Evolutionary conservation across 2,113 vertebrate species (phyloP), one percentile per base, ranked within the genome.

Genomic region (Chamaea fasciata): DNA sequence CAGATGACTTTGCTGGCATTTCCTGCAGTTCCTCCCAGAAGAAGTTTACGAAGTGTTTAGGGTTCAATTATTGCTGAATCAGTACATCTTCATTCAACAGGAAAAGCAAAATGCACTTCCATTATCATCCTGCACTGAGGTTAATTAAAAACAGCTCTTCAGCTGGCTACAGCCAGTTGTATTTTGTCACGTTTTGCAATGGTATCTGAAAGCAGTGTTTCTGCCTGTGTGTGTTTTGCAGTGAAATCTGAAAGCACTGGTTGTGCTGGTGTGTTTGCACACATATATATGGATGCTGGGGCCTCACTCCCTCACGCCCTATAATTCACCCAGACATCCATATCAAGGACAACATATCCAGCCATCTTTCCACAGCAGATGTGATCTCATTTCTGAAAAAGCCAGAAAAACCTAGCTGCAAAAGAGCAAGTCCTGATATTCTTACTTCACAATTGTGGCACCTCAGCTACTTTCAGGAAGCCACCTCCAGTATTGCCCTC

Each of bases 131-230:
- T 67, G 77, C 86, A 87, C 85, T 75, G 87, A 73, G 70, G 91
- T 95, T 98, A 97, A 98, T 98, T 95, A 97, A 97, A 98, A 98
- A 64, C 97, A 97, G 90, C 52, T 85, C 52, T 94, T 88, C 76
- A 95, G 68, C 92, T 96, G 82, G 28, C 83, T 89, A 23, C 31
- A 71, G 87, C 39, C 75, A 55, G 55, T 49, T 92, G 33, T 14
- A 42, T 71, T 95, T 94, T 95, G 67, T 69, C 35, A 79, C 20
- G n/a, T 74, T 49, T 52, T 52, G 74, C 73, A 89, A 71, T 14
- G 57, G 85, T 56, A 76, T 74, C 89, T 96, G 80, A 96, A 97
- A 95, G 70, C 42, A 73, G 71, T 59, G 39, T 16, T 90, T 92
- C 84, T 94, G 30, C 77, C 91, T 27, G 9, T 59, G 6, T 21